These are phyloP conservation scores for Philopotamus ludificatus DNA, from an alignment of 1,140 invertebrate genomes.

Conservation along the genomic window DNA sequence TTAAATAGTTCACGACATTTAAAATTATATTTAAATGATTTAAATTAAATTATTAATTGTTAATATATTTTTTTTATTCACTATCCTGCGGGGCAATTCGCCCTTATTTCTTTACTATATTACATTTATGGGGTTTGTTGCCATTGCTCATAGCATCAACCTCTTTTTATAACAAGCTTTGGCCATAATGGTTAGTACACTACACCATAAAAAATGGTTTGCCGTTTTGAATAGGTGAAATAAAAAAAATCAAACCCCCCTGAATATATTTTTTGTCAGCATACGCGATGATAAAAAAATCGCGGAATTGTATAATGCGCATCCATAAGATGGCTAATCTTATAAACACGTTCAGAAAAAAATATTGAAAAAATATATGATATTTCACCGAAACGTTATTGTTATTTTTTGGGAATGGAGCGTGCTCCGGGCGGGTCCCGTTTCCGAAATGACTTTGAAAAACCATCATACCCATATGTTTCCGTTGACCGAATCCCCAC, in stretches of 20 bases:
- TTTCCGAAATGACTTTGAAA: slow-evolving; percentile 17
- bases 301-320: too few species aligned
- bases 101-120: slow-evolving; percentile 10
- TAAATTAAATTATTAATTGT: too few species aligned
- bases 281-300: too few species aligned
- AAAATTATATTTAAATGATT: too few species aligned
- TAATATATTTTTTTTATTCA: neutral
- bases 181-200: slow-evolving; percentile 40
- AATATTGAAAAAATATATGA: neutral
- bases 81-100: slow-evolving; percentile 2
- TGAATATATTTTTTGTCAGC: neutral
- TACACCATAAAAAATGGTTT: slow-evolving; percentile 33
- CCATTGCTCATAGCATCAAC: slow-evolving; percentile 26
- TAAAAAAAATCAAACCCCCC: slow-evolving; percentile 11
- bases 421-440: too few species aligned
- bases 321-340: too few species aligned
- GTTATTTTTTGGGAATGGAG: too few species aligned
- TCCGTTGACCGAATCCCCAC: slow-evolving; percentile 12
- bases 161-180: slow-evolving; percentile 38
- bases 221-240: slow-evolving; percentile 23
- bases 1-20: too few species aligned
- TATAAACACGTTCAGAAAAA: neutral
- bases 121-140: slow-evolving; percentile 15
- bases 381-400: too few species aligned
- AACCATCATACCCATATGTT: slow-evolving; percentile 28